A percentile compares a stretch with the other conserved stretches of the same genome.
These are phyloP conservation scores for Drosophila malerkotliana DNA, from an alignment of 1,140 invertebrate species.

Conservation along the genomic window DNA sequence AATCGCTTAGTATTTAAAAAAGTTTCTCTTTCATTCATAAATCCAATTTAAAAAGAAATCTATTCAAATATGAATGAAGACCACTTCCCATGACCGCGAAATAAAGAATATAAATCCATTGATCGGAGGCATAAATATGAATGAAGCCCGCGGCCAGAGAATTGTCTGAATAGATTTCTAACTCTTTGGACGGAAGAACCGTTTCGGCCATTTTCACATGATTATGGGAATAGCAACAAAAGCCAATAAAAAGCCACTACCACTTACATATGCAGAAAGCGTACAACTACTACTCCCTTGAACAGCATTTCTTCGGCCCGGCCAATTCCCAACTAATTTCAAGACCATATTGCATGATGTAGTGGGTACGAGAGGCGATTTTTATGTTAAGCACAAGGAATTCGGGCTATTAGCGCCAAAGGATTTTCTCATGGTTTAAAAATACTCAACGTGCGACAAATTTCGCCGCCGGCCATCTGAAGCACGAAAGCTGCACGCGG, in stretches of 20 bases:
- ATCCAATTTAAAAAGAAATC: constrained; percentile 7
- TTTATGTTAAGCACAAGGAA: constrained; percentile 83
- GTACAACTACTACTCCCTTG: background rate
- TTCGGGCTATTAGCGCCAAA: constrained; percentile 83
- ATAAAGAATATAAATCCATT: constrained; percentile 32
- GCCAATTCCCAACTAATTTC: constrained; percentile 62
- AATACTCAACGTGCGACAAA: constrained; percentile 84
- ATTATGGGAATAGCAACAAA: constrained; percentile 59
- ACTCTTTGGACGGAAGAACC: constrained; percentile 41
- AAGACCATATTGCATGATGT: constrained; percentile 67
- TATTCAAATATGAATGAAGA: constrained; percentile 28
- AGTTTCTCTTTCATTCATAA: constrained; percentile 22
- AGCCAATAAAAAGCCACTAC: constrained; percentile 56
- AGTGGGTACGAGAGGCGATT: constrained; percentile 75
- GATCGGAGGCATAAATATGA: constrained; percentile 44
- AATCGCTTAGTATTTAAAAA: background rate
- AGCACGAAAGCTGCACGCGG: constrained; percentile 80
- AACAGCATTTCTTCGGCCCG: constrained; percentile 6
- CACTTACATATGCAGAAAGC: constrained; percentile 48
- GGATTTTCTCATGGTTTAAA: constrained; percentile 84
- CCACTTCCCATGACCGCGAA: constrained; percentile 20
- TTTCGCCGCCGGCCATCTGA: constrained; percentile 78
- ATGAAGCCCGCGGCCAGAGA: constrained; percentile 34
- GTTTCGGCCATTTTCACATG: constrained; percentile 73
- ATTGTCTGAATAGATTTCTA: constrained; percentile 38